These are phyloP conservation scores for Lasioglossum lativentre DNA, from an alignment of 2,888 invertebrate species.

Conservation along the genomic window DNA sequence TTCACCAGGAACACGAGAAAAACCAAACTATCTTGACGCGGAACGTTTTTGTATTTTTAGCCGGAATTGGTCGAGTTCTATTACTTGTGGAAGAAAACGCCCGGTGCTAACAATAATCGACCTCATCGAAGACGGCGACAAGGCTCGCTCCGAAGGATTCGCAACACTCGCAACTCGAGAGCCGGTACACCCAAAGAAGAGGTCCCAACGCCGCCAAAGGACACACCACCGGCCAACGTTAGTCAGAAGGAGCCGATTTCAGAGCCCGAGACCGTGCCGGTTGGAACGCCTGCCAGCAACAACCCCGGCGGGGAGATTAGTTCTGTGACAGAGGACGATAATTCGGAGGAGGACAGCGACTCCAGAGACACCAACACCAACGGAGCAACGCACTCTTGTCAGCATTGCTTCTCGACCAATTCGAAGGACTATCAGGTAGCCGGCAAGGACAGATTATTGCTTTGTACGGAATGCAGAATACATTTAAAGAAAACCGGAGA, in stretches of 20 bases:
- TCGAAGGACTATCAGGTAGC: constrained; percentile 85
- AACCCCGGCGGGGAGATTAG: constrained; percentile 87
- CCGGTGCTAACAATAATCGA: constrained; percentile 98
- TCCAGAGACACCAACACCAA: constrained; percentile 90
- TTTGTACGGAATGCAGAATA: constrained; percentile 91
- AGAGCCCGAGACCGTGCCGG: constrained; percentile 83
- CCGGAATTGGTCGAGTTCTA: constrained; percentile 99
- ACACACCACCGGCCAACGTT: constrained; percentile 71
- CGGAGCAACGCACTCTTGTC: constrained; percentile 86
- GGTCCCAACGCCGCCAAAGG: constrained; percentile 86
- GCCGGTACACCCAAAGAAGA: constrained; percentile 92
- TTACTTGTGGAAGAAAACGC: constrained; percentile 99
- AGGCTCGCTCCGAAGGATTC: constrained; percentile 93
- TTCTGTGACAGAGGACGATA: constrained; percentile 94
- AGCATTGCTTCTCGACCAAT: constrained; percentile 91
- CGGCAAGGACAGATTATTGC: constrained; percentile 89
- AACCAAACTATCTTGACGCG: neutral
- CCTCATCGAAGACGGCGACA: constrained; percentile 96
- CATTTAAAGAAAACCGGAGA: constrained; percentile 92
- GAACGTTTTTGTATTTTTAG: constrained; percentile 83
- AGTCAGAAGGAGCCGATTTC: constrained; percentile 80
- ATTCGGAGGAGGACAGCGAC: constrained; percentile 98
- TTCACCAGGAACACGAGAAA: neutral
- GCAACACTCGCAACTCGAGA: constrained; percentile 94
- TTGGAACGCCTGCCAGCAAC: constrained; percentile 78